Conservation (phyloP, 2,113 vertebrate genomes). For the Cygnus atratus region DNA sequence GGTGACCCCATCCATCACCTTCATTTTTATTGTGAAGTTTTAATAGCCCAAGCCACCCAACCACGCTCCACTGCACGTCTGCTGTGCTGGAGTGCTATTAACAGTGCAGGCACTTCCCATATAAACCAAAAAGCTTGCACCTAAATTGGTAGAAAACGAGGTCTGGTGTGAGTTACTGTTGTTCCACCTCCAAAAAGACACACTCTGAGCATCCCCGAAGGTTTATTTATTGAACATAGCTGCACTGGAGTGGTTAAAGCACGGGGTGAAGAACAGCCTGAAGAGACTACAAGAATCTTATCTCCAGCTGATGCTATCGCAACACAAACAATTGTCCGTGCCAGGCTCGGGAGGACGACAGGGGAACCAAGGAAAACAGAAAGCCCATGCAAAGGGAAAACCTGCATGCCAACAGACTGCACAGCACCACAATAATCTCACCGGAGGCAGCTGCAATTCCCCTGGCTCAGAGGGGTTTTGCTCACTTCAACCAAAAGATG, state of each 20-base stretch:
- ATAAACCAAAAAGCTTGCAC: neutral
- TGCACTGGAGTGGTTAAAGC: neutral
- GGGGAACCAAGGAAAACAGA: neutral
- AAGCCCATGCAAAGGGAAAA: neutral
- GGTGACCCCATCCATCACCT: neutral
- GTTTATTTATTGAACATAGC: conserved; percentile 4
- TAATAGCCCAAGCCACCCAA: neutral
- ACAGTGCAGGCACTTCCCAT: neutral
- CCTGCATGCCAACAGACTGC: neutral
- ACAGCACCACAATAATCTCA: fast-evolving
- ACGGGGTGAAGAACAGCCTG: neutral
- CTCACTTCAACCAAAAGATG: neutral
- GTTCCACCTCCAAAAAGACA: neutral
- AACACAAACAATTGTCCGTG: neutral
- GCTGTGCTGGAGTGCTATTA: neutral
- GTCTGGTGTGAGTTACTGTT: neutral
- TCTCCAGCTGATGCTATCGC: neutral
- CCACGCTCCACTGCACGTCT: neutral
- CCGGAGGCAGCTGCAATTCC: neutral
- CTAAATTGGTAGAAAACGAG: neutral
- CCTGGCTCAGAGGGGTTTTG: neutral
- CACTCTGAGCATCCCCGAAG: neutral
- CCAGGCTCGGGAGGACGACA: neutral
- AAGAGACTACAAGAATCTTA: neutral
- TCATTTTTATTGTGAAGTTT: neutral